phyloP scores from a whole-genome alignment of 1,140 invertebrate genomes.

The Ips nitidus region DNA sequence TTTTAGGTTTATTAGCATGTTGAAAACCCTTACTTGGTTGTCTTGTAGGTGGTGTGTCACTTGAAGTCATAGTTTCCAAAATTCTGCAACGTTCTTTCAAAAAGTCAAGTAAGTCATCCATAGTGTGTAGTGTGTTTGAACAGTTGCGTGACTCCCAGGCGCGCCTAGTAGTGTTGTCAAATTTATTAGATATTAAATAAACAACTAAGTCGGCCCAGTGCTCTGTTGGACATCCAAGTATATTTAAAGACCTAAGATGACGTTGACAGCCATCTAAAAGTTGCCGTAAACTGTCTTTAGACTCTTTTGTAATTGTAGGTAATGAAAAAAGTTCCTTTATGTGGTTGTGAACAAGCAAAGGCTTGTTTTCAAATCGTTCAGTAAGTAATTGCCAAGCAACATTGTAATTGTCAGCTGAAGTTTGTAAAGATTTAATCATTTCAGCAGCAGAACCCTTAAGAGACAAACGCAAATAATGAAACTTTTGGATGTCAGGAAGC shows the following conservation, averaged over 20 bases:
- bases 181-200: constrained; percentile 36
- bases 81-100: constrained; percentile 11
- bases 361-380: too few relatives aligned
- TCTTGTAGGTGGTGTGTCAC: not conserved
- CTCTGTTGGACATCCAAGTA: constrained; percentile 19
- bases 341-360: too few relatives aligned
- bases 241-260: constrained; percentile 25
- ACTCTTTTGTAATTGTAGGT: constrained; percentile 16
- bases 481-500: too few relatives aligned
- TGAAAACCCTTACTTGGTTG: constrained; percentile 4
- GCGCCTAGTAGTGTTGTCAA: constrained; percentile 35
- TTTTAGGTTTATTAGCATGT: too few relatives aligned
- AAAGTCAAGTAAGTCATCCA: not conserved
- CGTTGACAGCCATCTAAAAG: constrained; percentile 23
- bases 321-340: too few relatives aligned
- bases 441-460: too few relatives aligned
- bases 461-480: too few relatives aligned
- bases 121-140: too few relatives aligned
- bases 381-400: too few relatives aligned
- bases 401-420: not conserved
- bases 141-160: constrained; percentile 36
- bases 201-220: constrained; percentile 35
- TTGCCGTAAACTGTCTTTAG: constrained; percentile 10
- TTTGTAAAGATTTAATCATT: constrained; percentile 23
- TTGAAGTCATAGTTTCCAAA: constrained; percentile 9